phyloP scores from a whole-genome alignment of 1,140 invertebrate species.

The Ceratina japonica region DNA sequence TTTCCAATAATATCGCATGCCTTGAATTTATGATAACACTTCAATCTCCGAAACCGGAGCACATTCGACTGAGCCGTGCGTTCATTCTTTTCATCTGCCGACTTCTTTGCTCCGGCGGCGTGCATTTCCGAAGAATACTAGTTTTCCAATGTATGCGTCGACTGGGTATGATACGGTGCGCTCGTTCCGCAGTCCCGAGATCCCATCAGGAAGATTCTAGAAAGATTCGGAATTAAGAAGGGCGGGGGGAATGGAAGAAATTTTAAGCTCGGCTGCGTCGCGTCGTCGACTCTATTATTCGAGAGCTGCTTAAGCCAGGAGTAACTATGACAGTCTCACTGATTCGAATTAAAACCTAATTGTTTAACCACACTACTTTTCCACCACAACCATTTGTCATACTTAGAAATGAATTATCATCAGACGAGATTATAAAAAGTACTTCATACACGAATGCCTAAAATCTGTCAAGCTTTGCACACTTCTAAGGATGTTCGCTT shows the following conservation, averaged over 20 bases:
- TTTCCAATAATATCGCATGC: neutral
- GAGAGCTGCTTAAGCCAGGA: neutral
- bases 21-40: neutral
- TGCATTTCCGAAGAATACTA: slow-evolving; percentile 3
- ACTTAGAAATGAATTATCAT: too few relatives aligned
- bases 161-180: slow-evolving; percentile 7
- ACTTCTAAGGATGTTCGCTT: too few relatives aligned
- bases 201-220: neutral
- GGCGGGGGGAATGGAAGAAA: slow-evolving; percentile 14
- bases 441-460: neutral
- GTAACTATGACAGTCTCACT: neutral
- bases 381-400: neutral
- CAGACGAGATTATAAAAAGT: too few relatives aligned
- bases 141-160: slow-evolving; percentile 8
- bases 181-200: slow-evolving; percentile 16
- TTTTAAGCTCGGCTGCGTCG: slow-evolving; percentile 1
- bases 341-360: slow-evolving; percentile 8
- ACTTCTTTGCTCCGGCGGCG: neutral
- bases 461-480: too few relatives aligned
- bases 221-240: neutral
- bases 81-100: neutral
- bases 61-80: neutral
- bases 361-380: neutral
- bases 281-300: neutral
- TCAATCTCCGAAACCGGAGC: neutral